Percentiles rank a stretch among this genome's conserved stretches.
Evolutionary conservation across 1,140 invertebrate species (phyloP).

Genomic region (Drosophila gunungcola): DNA sequence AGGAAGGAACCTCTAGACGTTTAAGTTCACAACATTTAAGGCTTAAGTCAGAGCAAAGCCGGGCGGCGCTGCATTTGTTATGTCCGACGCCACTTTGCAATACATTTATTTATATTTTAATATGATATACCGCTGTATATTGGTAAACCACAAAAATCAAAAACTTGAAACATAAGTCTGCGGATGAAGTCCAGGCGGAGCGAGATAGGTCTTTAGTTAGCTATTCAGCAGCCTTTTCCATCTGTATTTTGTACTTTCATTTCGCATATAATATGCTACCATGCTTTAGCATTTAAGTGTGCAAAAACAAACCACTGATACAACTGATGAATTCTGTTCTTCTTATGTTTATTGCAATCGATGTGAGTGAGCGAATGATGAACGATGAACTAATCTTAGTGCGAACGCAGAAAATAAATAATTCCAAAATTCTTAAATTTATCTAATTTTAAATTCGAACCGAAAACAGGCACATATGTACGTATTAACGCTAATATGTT

Average conservation of each 20-base stretch:
- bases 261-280: conserved; percentile 29
- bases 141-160: conserved; percentile 65
- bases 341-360: conserved; percentile 38
- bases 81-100: conserved; percentile 71
- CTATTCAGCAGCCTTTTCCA: conserved; percentile 31
- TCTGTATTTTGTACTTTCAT: conserved; percentile 37
- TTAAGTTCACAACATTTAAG: conserved; percentile 76
- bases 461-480: conserved; percentile 39
- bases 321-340: conserved; percentile 43
- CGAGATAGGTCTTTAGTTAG: conserved; percentile 68
- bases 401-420: conserved; percentile 59
- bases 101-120: conserved; percentile 75
- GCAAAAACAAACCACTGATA: conserved; percentile 47
- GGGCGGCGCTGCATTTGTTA: conserved; percentile 55
- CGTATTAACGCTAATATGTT: conserved; percentile 40
- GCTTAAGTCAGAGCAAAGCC: conserved; percentile 78
- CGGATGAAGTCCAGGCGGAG: conserved; percentile 45
- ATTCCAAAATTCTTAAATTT: conserved; percentile 79
- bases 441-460: conserved; percentile 67
- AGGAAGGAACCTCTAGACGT: conserved; percentile 17
- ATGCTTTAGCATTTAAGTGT: conserved; percentile 62
- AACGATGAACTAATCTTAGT: conserved; percentile 58
- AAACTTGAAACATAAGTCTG: conserved; percentile 41
- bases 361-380: conserved; percentile 27
- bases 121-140: conserved; percentile 48